Percentiles rank a stretch among this genome's conserved stretches.
phyloP scores from a whole-genome alignment of 1,140 invertebrate genomes.

The Papilio aristodemus region DNA sequence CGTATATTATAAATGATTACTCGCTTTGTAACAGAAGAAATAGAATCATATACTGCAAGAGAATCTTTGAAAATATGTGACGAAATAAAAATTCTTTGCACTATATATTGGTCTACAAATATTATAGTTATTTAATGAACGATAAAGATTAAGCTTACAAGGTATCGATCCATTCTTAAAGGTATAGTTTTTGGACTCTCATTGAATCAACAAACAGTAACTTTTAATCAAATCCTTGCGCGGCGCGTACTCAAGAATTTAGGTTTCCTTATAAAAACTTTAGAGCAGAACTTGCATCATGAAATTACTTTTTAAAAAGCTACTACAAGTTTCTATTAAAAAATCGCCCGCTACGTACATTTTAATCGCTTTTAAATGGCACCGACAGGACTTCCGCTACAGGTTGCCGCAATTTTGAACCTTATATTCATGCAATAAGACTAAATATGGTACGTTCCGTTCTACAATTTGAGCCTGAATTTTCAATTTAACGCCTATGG shows the following conservation, averaged over 20 bases:
- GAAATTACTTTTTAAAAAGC: slow-evolving; percentile 10
- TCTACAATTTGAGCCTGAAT: slow-evolving; percentile 31
- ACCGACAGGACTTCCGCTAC: slow-evolving; percentile 5
- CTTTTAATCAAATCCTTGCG: neutral
- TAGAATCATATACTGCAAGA: no score
- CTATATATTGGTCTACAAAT: no score
- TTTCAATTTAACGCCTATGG: slow-evolving; percentile 31
- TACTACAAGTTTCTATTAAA: slow-evolving; percentile 31
- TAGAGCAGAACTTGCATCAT: slow-evolving; percentile 24
- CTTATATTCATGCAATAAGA: neutral
- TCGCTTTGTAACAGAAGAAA: no score
- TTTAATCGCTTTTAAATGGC: slow-evolving; percentile 30
- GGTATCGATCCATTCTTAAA: neutral
- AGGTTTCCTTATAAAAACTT: slow-evolving; percentile 9
- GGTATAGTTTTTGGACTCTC: neutral
- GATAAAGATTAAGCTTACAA: neutral
- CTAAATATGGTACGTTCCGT: neutral
- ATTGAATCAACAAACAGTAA: neutral
- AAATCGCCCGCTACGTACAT: slow-evolving; percentile 31
- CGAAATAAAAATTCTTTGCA: no score
- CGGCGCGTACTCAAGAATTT: neutral
- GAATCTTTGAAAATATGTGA: no score
- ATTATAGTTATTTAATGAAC: neutral
- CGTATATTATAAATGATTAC: no score
- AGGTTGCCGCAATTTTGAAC: neutral